phyloP scores from a whole-genome alignment of 2,888 invertebrate genomes.

The Cryptus armator region DNA sequence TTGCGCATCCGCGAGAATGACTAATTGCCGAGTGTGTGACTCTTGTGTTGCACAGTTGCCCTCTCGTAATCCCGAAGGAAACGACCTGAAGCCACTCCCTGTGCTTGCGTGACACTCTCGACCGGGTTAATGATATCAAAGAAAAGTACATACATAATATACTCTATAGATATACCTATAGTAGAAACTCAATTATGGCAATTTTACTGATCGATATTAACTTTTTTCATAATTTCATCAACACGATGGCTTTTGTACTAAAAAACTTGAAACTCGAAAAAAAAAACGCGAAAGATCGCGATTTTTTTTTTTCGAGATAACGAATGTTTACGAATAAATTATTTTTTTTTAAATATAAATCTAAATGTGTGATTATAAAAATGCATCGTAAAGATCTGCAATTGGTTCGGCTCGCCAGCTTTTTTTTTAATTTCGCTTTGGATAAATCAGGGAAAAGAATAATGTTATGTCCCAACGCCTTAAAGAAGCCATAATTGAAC shows the following conservation, averaged over 20 bases:
- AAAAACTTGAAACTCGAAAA: too few species aligned
- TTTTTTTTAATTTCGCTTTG: too few species aligned
- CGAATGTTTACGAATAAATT: too few species aligned
- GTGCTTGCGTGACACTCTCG: background rate
- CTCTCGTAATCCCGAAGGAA: conserved; percentile 19
- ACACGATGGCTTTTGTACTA: too few species aligned
- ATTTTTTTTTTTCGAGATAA: too few species aligned
- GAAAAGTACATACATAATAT: background rate
- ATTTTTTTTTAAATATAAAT: too few species aligned
- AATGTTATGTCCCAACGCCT: background rate
- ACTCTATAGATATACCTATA: background rate
- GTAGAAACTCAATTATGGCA: background rate
- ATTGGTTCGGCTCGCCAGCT: too few species aligned
- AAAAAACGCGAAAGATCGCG: too few species aligned
- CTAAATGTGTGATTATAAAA: too few species aligned
- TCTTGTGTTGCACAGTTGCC: conserved; percentile 8
- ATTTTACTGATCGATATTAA: background rate
- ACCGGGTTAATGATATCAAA: conserved; percentile 10
- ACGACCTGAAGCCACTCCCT: background rate
- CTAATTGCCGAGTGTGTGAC: conserved; percentile 25
- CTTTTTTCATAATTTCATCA: background rate
- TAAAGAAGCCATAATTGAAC: background rate
- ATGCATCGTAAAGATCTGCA: too few species aligned
- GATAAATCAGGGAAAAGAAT: too few species aligned
- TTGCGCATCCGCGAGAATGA: conserved; percentile 14